Conservation (phyloP, 2,888 invertebrate genomes). For the Microplitis manilae region DNA sequence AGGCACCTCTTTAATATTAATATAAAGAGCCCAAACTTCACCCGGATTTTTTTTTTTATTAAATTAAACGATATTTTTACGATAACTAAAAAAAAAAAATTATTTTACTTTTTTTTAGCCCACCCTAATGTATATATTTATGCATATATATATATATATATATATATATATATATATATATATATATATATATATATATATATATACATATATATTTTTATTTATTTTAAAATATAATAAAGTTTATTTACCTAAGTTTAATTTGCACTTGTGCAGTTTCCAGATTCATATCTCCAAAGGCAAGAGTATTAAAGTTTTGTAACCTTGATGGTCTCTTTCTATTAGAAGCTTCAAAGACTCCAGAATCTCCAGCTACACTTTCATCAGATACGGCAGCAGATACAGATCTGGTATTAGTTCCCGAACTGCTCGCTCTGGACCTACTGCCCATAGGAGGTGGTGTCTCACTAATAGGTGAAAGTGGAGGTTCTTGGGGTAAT, state of each 20-base stretch:
- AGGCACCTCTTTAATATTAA: too few relatives aligned
- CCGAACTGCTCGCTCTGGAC: conserved; percentile 72
- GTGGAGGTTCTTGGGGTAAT: conserved; percentile 75
- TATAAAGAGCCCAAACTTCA: too few relatives aligned
- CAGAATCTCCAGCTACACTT: conserved; percentile 95
- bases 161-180: too few relatives aligned
- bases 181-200: too few relatives aligned
- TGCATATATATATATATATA: too few relatives aligned
- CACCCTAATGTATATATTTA: too few relatives aligned
- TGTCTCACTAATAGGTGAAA: conserved; percentile 90
- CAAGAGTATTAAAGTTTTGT: conserved; percentile 61
- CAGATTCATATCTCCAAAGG: conserved; percentile 73
- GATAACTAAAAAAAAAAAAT: too few relatives aligned
- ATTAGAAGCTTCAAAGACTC: conserved; percentile 92
- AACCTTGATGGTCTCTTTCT: conserved; percentile 71
- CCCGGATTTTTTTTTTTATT: too few relatives aligned
- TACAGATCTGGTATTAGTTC: conserved; percentile 90
- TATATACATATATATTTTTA: too few relatives aligned
- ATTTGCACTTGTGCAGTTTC: conserved; percentile 96
- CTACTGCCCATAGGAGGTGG: conserved; percentile 77
- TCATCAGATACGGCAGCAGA: conserved; percentile 98
- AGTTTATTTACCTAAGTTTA: conserved; percentile 77
- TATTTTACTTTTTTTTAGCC: too few relatives aligned
- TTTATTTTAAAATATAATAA: conserved; percentile 16
- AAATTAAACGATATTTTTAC: too few relatives aligned